Percentiles rank a stretch among this genome's conserved stretches.
These are phyloP conservation scores for Choreutis nemorana DNA, from an alignment of 2,888 invertebrate genomes.

Conservation along the genomic window DNA sequence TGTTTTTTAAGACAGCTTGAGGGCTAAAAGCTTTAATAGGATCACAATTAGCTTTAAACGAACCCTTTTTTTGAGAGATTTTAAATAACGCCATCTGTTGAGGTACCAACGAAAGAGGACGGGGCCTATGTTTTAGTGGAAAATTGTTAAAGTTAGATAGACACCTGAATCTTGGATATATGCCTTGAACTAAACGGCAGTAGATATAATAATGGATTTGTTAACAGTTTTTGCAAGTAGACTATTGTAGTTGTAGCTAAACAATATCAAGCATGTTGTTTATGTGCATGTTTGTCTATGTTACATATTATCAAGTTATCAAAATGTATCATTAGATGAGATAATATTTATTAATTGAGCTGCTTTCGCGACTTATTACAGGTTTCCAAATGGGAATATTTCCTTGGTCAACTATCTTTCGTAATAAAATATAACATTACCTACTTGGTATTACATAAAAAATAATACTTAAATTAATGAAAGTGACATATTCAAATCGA, in stretches of 20 bases:
- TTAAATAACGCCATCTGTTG: constrained; percentile 21
- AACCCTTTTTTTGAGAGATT: constrained; percentile 31
- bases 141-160: constrained; percentile 33
- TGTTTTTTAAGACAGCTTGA: constrained; percentile 14
- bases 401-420: too few relatives aligned
- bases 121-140: constrained; percentile 51
- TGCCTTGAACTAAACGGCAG: constrained; percentile 35
- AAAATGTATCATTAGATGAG: constrained; percentile 50
- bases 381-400: too few relatives aligned
- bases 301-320: constrained; percentile 51
- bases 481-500: too few relatives aligned
- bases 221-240: constrained; percentile 51
- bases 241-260: constrained; percentile 49
- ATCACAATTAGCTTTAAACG: constrained; percentile 23
- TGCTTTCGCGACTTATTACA: constrained; percentile 47
- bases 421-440: too few relatives aligned
- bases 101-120: constrained; percentile 15
- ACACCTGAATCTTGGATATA: constrained; percentile 34
- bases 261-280: constrained; percentile 44
- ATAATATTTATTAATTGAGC: constrained; percentile 25
- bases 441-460: too few relatives aligned
- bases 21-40: constrained; percentile 43
- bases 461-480: too few relatives aligned
- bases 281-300: constrained; percentile 51
- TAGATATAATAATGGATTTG: constrained; percentile 46